Evolutionary conservation across 2,888 invertebrate species (phyloP).

Genomic region (Epirrhoe tristata): DNA sequence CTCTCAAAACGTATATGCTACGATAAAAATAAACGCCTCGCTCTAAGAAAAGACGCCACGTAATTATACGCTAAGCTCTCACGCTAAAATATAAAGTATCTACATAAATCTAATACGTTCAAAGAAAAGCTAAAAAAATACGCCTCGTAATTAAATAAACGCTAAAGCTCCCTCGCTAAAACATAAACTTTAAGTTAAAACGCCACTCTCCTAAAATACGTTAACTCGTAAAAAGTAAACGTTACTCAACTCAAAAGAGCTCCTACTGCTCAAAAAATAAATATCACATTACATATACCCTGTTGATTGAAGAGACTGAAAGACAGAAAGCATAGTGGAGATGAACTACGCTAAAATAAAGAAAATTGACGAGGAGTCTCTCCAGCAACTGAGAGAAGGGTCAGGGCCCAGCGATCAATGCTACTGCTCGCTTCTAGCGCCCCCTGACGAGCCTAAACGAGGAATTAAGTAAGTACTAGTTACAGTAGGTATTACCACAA

Average conservation of each 20-base stretch:
- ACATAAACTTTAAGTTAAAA: too few relatives aligned
- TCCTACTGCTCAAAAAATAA: too few relatives aligned
- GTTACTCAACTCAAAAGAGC: too few relatives aligned
- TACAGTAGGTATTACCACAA: too few relatives aligned
- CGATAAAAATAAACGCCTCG: background rate
- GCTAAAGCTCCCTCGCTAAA: too few relatives aligned
- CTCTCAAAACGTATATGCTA: background rate
- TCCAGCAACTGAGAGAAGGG: conserved; percentile 53
- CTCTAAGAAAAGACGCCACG: background rate
- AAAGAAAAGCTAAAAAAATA: too few relatives aligned
- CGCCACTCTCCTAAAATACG: too few relatives aligned
- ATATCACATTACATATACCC: too few relatives aligned
- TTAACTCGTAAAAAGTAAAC: too few relatives aligned
- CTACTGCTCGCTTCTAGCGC: conserved; percentile 56
- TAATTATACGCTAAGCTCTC: background rate
- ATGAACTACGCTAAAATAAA: conserved; percentile 58
- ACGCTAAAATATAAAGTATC: too few relatives aligned
- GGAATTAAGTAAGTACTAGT: conserved; percentile 17
- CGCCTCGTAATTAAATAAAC: too few relatives aligned
- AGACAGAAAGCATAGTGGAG: background rate
- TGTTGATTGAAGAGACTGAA: background rate
- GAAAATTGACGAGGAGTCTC: conserved; percentile 59
- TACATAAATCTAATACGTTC: too few relatives aligned
- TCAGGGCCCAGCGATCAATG: conserved; percentile 61
- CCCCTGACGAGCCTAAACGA: conserved; percentile 42